Base-by-base conservation (phyloP, 2,113 vertebrate genomes). In the Lanius ludovicianus region DNA sequence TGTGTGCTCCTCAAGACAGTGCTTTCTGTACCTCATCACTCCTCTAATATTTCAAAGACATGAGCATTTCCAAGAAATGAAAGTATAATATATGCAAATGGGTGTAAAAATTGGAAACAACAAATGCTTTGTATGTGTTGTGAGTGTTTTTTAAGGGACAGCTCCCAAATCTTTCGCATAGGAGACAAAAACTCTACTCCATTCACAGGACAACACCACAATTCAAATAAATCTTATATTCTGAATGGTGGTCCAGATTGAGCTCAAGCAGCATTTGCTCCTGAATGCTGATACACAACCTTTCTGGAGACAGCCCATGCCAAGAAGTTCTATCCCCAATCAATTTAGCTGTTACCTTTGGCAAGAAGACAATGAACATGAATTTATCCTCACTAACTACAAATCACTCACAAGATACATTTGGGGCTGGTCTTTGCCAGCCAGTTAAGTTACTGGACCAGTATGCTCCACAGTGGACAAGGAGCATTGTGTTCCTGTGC, bases 391-490 rank as follows among this genome's bases (percentile, higher is more conserved):
- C 52, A 74, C 28, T n/a, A 35, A 53, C 33, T 15, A 46, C 6
- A 52, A 39, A 16, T 20, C 35, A 47, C 41, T 64, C 31, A 27
- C 44, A 53, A 33, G 42, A 81, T 17, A 33, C 15, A 4, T 65
- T 53, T 56, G 12, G 20, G 47, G 67, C 50, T 67, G n/a, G 42
- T 46, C 35, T 80, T 27, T 64, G 49, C 37, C 46, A 47, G 55
- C 59, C 68, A 60, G 7, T 15, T 37, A 24, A 42, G 14, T 50
- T 33, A 24, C 49, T 30, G 44, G 28, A 39, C 10, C 49, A 18
- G 5, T 1, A 2, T 5, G 24, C 24, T 57, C 47, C 1, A 3
- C 6, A 33, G 49, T 52, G 3, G 67, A n/a, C 35, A 18, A 15
- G 62, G 37, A 77, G n/a, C 23, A 5, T 3, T 20, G 31, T 3